Evolutionary conservation across 2,797 vertebrate species (phyloP).

Genomic region (Tiaroga cobitis): DNA sequence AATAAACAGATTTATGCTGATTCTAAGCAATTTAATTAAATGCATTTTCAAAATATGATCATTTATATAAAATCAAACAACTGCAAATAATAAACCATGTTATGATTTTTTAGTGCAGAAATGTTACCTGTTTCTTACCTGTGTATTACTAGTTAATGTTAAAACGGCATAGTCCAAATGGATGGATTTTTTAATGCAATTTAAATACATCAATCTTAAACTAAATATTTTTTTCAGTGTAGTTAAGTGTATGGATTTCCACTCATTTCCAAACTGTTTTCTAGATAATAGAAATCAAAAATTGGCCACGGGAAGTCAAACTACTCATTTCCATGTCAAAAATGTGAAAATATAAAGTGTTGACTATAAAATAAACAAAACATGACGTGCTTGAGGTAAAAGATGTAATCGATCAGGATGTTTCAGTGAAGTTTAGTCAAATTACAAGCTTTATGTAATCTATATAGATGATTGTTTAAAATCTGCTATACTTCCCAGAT

Average conservation of each 20-base stretch:
- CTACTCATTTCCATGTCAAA: neutral
- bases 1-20: neutral
- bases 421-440: neutral
- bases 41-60: neutral
- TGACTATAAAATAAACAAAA: neutral
- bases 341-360: neutral
- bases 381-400: neutral
- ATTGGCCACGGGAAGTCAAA: neutral
- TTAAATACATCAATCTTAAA: neutral
- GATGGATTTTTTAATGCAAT: neutral
- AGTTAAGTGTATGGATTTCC: neutral
- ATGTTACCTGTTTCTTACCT: neutral
- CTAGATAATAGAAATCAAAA: neutral
- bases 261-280: neutral
- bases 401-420: neutral
- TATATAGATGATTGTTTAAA: slow-evolving; percentile 16
- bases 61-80: neutral
- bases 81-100: neutral
- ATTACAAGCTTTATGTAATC: neutral
- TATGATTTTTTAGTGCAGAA: neutral
- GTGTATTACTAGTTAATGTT: neutral
- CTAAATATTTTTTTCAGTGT: neutral
- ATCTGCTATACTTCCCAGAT: slow-evolving; percentile 3
- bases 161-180: neutral
- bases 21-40: neutral